Base-by-base conservation (phyloP, 1,140 invertebrate genomes). In the Apis cerana region DNA sequence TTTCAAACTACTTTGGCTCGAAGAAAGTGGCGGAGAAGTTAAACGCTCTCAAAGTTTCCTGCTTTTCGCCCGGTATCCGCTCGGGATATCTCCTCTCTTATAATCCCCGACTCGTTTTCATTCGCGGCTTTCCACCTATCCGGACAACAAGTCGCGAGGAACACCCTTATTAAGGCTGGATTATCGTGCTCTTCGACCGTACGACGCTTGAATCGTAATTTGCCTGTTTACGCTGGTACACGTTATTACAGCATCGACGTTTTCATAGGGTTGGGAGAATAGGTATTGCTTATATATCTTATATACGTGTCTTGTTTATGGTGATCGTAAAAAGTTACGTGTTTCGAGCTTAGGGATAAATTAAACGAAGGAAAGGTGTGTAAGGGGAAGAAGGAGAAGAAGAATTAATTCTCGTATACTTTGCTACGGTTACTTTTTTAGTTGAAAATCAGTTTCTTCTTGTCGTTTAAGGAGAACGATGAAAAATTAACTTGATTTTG, bases 41-140 rank as follows among this genome's bases (percentile, higher is more conserved):
- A 85, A 87, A 76, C 75, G 83, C 59, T 79, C 64, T 62, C 64
- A 70, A 87, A 87, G 59, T 87, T 79, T 79, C 64, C 33, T 54
- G 19, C 23, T 50, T 19, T 23, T 68, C 52, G 8, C 27, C 43
- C 82, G 76, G 83, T 71, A 61, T 80, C 56, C 70, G 71, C 80
- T 83, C 62, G 23, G 33, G 4, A n/a, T 33, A 33, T 52, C 52
- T 27, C 59, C 10, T 65, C 65, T 72, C 74, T 70, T 64, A 33
- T 68, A 59, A 83, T 83, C 62, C 33, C 62, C 50, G 74, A 56
- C 50, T 80, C 82, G 75, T 84, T 85, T 54, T 81, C 77, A 78
- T 82, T 65, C 62, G 33, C 68, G 78, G 70, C 48, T 52, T 68
- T 48, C 48, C 7, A 27, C 15, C 67, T 59, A 15, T 17, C 7